Percentiles rank a stretch among this genome's conserved stretches.
phyloP scores from a whole-genome alignment of 2,797 vertebrate species.

The Malurus leucopterus region DNA sequence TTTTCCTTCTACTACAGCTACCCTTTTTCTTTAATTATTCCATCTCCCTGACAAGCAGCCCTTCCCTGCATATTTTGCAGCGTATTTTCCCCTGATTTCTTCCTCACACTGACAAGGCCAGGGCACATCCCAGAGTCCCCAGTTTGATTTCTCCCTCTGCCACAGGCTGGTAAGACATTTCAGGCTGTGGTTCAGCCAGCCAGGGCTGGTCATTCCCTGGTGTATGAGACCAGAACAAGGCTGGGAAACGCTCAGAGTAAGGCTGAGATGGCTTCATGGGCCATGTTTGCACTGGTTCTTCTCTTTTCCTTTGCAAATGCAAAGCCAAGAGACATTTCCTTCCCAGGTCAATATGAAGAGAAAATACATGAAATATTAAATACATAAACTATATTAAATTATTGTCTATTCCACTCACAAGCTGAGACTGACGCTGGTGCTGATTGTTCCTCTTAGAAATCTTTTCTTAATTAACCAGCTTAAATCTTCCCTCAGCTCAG shows the following conservation, averaged over 20 bases:
- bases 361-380: background rate
- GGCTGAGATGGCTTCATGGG: background rate
- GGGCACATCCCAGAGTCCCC: background rate
- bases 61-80: background rate
- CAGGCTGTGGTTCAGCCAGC: background rate
- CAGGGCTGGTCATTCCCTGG: background rate
- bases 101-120: background rate
- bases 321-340: background rate
- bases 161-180: rapidly evolving
- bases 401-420: background rate
- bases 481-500: background rate
- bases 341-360: background rate
- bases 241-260: background rate
- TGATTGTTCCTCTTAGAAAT: background rate
- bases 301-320: background rate
- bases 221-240: background rate
- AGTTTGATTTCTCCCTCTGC: background rate
- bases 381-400: background rate
- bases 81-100: background rate
- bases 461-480: background rate
- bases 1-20: background rate
- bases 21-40: background rate
- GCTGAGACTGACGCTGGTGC: background rate
- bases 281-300: background rate
- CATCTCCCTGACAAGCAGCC: background rate